phyloP scores from a whole-genome alignment of 2,797 vertebrate species.

The Muscicapa comitata region DNA sequence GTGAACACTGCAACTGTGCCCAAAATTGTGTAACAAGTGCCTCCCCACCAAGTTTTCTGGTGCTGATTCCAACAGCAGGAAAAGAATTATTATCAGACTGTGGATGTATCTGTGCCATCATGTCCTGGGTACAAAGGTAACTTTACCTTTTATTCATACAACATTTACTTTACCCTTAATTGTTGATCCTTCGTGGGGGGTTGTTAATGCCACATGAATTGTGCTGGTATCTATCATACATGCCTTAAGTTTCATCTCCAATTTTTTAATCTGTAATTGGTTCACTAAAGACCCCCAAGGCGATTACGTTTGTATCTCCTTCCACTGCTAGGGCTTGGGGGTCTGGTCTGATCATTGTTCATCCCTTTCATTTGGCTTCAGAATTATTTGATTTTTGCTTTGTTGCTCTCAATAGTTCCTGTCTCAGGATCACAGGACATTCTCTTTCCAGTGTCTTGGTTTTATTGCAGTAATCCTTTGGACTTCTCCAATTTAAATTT shows the following conservation, averaged over 20 bases:
- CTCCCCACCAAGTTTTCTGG: neutral
- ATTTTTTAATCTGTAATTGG: neutral
- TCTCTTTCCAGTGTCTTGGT: neutral
- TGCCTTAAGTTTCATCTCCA: neutral
- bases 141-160: neutral
- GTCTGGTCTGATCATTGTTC: neutral
- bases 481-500: neutral
- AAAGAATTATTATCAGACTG: neutral
- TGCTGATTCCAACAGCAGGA: neutral
- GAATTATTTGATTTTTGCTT: neutral
- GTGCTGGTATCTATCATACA: neutral
- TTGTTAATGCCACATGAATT: neutral
- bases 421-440: neutral
- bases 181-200: neutral
- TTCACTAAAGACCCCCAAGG: neutral
- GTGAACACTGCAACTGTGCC: neutral
- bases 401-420: neutral
- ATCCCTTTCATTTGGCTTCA: neutral
- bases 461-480: neutral
- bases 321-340: neutral
- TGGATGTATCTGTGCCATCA: neutral
- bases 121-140: neutral
- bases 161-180: neutral
- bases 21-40: rapidly evolving
- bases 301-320: neutral